Evolutionary conservation across 1,140 invertebrate species (phyloP).

Genomic region (Aphis gossypii): DNA sequence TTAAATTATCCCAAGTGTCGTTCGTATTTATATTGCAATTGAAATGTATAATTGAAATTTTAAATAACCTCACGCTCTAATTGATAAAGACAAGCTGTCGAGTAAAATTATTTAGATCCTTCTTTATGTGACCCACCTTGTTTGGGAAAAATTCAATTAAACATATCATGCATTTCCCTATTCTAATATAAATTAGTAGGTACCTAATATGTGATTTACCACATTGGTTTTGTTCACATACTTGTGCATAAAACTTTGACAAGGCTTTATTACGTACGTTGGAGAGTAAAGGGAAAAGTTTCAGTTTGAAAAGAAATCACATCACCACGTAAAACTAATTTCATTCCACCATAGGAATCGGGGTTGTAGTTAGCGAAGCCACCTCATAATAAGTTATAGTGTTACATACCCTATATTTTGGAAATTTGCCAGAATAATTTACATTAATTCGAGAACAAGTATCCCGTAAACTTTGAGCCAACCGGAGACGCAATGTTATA

Average conservation of each 20-base stretch:
- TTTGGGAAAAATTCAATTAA: slow-evolving; percentile 17
- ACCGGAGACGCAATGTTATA: neutral
- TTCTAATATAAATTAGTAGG: neutral
- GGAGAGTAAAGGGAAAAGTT: neutral
- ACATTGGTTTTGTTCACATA: slow-evolving; percentile 20
- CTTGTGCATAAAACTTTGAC: slow-evolving; percentile 20
- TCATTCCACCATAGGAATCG: neutral
- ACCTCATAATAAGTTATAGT: slow-evolving; percentile 42
- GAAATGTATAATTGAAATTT: slow-evolving; percentile 46
- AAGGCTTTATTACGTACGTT: neutral
- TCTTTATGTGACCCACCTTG: neutral
- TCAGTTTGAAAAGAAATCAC: slow-evolving; percentile 20
- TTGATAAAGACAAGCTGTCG: slow-evolving; percentile 30
- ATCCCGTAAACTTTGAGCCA: slow-evolving; percentile 25
- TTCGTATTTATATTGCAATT: neutral
- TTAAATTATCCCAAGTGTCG: slow-evolving; percentile 21
- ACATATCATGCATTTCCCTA: neutral
- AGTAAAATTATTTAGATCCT: neutral
- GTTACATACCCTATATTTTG: slow-evolving; percentile 18
- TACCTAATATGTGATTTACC: slow-evolving; percentile 10
- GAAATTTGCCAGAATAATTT: slow-evolving; percentile 37
- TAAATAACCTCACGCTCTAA: slow-evolving; percentile 41
- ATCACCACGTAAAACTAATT: slow-evolving; percentile 29
- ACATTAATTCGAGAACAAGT: slow-evolving; percentile 48
- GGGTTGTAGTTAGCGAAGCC: neutral